These are phyloP conservation scores for Bolinopsis microptera DNA, from an alignment of 37 sponge, comb jelly and placozoan species.

Conservation along the genomic window DNA sequence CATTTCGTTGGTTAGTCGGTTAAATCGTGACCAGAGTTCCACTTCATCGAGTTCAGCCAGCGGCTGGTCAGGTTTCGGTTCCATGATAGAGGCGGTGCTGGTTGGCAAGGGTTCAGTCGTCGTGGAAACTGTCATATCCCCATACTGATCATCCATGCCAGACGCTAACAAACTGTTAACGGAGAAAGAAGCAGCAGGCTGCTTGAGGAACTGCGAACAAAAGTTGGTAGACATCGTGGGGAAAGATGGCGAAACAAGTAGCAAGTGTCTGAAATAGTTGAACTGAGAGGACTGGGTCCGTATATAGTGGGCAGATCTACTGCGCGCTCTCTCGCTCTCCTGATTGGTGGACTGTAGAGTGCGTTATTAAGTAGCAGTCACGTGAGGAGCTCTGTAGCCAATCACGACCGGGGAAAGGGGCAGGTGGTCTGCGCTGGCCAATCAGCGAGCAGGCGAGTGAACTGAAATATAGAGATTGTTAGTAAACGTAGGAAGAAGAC, in stretches of 20 bases:
- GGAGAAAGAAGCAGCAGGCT: constrained; percentile 44
- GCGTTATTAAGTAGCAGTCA: constrained; percentile 32
- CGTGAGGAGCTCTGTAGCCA: neutral
- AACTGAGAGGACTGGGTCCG: constrained; percentile 4
- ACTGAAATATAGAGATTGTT: neutral
- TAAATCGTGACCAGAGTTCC: constrained; percentile 73
- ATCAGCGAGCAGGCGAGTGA: constrained; percentile 3
- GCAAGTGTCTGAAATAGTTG: neutral
- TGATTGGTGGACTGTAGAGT: neutral
- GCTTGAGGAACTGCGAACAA: constrained; percentile 64
- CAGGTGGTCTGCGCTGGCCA: neutral
- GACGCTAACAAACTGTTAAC: constrained; percentile 43
- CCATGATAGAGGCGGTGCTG: constrained; percentile 37
- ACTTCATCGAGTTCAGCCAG: constrained; percentile 67
- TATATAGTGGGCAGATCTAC: constrained; percentile 9
- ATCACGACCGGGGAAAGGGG: neutral
- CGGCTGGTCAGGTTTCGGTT: constrained; percentile 58
- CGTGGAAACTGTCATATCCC: neutral
- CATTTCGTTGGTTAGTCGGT: constrained; percentile 76
- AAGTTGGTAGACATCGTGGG: constrained; percentile 35
- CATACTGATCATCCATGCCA: constrained; percentile 27
- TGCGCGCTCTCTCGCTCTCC: neutral
- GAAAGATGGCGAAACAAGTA: neutral
- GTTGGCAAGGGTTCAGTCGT: constrained; percentile 37
- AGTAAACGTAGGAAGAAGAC: neutral